Evolutionary conservation across 2,888 invertebrate species (phyloP).

Genomic region (Acanthosepion esculentum): DNA sequence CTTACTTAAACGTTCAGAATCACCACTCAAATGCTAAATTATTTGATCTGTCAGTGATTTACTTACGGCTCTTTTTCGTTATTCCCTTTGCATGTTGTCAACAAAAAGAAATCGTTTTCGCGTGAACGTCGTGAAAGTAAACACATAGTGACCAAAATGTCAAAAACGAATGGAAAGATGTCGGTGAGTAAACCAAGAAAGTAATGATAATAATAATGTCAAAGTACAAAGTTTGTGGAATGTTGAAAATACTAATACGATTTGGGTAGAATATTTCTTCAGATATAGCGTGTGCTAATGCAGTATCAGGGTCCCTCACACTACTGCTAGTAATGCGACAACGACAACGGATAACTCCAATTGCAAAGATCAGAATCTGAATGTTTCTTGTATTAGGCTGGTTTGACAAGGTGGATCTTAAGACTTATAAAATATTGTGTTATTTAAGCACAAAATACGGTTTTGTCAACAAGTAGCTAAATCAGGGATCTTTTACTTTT

Average conservation of each 20-base stretch:
- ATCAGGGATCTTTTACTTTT: too few relatives aligned
- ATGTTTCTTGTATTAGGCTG: too few relatives aligned
- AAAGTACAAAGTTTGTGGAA: neutral
- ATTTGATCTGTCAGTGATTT: neutral
- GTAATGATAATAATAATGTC: neutral
- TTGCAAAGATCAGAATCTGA: too few relatives aligned
- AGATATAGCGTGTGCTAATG: too few relatives aligned
- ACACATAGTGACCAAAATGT: neutral
- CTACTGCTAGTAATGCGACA: too few relatives aligned
- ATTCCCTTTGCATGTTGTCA: neutral
- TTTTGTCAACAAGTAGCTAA: too few relatives aligned
- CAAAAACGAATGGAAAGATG: neutral
- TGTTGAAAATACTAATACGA: neutral
- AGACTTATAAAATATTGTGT: too few relatives aligned
- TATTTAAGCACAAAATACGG: too few relatives aligned
- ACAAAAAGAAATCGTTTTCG: neutral
- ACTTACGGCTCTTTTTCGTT: neutral
- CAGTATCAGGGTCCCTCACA: too few relatives aligned
- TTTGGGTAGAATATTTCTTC: too few relatives aligned
- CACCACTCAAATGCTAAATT: neutral
- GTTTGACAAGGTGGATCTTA: too few relatives aligned
- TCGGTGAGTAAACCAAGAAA: neutral
- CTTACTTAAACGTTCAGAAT: neutral
- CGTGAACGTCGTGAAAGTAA: neutral
- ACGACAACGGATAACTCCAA: too few relatives aligned